These are phyloP conservation scores for Drosophila sproati DNA, from an alignment of 1,140 invertebrate species.

Conservation along the genomic window DNA sequence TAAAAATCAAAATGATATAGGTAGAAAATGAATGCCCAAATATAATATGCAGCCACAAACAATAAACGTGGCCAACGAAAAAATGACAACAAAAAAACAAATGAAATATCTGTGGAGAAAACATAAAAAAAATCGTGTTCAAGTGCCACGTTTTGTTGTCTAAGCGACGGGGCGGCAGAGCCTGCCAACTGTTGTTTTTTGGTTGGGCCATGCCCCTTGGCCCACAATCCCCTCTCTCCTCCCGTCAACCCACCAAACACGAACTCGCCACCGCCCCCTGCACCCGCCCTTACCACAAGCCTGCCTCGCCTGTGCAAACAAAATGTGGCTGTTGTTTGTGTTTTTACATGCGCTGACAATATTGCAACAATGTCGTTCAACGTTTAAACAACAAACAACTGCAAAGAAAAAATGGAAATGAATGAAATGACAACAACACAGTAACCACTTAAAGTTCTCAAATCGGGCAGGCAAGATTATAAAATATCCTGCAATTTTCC, in stretches of 20 bases:
- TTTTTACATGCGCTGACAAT: conserved; percentile 73
- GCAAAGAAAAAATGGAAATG: conserved; percentile 18
- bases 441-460: neutral
- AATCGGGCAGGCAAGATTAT: neutral
- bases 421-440: conserved; percentile 7
- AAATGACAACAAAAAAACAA: conserved; percentile 30
- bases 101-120: conserved; percentile 28
- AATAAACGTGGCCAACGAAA: conserved; percentile 66
- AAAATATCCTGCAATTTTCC: neutral
- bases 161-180: conserved; percentile 60
- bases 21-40: conserved; percentile 78
- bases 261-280: neutral
- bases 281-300: conserved; percentile 24
- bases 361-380: conserved; percentile 72
- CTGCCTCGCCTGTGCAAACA: conserved; percentile 64
- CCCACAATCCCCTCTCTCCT: conserved; percentile 1
- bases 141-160: conserved; percentile 67
- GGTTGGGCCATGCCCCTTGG: conserved; percentile 64
- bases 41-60: conserved; percentile 78
- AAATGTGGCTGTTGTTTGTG: conserved; percentile 61
- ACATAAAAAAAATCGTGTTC: conserved; percentile 63
- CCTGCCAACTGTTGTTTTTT: conserved; percentile 16
- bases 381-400: conserved; percentile 52
- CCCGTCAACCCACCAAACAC: neutral
- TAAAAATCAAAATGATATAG: conserved; percentile 67